Conservation (phyloP, 2,888 invertebrate genomes). For the Nomada ferruginata region DNA sequence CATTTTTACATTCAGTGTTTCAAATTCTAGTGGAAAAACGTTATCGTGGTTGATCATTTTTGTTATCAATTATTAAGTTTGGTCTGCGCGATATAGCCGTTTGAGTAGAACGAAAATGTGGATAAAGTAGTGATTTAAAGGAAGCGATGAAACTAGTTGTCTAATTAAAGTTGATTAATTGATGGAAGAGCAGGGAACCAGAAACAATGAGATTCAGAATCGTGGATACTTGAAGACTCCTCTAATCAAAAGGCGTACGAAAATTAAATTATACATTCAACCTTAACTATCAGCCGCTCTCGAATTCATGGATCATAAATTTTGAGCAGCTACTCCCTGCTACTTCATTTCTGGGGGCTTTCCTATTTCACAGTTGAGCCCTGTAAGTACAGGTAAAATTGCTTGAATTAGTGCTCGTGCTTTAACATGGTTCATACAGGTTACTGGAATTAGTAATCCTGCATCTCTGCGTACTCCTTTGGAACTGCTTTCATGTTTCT, state of each 20-base stretch:
- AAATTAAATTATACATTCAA: conserved; percentile 43
- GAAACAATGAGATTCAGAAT: background rate
- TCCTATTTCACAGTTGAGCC: conserved; percentile 24
- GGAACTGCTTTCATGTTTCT: background rate
- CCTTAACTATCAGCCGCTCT: conserved; percentile 14
- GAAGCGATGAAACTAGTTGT: conserved; percentile 1
- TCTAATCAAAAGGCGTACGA: background rate
- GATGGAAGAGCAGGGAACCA: background rate
- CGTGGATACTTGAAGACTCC: conserved; percentile 18
- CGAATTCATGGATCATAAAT: conserved; percentile 54
- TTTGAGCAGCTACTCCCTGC: conserved; percentile 30
- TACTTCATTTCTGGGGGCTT: conserved; percentile 18
- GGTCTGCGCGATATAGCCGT: too few species aligned
- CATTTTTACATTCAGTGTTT: background rate
- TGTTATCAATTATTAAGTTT: too few species aligned
- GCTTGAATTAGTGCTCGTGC: background rate
- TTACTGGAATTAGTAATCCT: conserved; percentile 5
- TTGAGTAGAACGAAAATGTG: too few species aligned
- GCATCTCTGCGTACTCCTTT: background rate
- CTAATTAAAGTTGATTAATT: conserved; percentile 28
- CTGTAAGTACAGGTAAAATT: background rate
- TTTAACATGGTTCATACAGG: background rate
- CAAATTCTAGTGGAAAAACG: too few species aligned
- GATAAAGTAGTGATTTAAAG: background rate
- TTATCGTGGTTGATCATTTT: too few species aligned